phyloP scores from a whole-genome alignment of 2,888 invertebrate species.

The Eulithis testata region DNA sequence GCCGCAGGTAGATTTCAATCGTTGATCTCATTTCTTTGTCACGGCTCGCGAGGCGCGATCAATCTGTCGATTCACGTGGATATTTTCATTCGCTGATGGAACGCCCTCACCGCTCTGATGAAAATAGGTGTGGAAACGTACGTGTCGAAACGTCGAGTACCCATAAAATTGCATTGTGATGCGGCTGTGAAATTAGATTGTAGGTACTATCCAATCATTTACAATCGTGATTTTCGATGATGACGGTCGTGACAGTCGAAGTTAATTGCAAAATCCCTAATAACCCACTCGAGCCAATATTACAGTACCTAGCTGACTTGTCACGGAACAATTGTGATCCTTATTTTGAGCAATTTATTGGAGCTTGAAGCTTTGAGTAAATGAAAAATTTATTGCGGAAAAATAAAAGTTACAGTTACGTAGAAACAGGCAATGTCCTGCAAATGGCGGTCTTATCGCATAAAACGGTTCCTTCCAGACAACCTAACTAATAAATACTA shows the following conservation, averaged over 20 bases:
- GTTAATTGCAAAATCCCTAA: conserved; percentile 36
- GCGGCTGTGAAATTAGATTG: conserved; percentile 75
- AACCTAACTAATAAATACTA: too few relatives aligned
- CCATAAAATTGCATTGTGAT: conserved; percentile 73
- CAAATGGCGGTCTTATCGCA: too few relatives aligned
- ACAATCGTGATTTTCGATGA: conserved; percentile 72
- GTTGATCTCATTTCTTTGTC: conserved; percentile 29
- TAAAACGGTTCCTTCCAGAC: too few relatives aligned
- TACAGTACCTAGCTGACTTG: conserved; percentile 10
- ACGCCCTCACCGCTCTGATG: conserved; percentile 51
- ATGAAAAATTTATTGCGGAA: too few relatives aligned
- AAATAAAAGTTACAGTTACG: too few relatives aligned
- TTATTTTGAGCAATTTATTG: conserved; percentile 4
- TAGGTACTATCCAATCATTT: conserved; percentile 69
- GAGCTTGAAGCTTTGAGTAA: too few relatives aligned
- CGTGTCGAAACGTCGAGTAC: conserved; percentile 67
- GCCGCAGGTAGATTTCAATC: conserved; percentile 17
- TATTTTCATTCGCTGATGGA: conserved; percentile 60
- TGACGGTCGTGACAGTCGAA: conserved; percentile 66
- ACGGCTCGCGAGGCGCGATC: conserved; percentile 43
- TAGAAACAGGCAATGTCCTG: too few relatives aligned
- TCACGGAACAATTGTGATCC: conserved; percentile 16
- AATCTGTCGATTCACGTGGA: conserved; percentile 51
- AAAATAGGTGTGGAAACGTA: conserved; percentile 60
- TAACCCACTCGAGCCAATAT: conserved; percentile 17